phyloP scores from a whole-genome alignment of 1,140 invertebrate genomes.

The Drosophila bipectinata region DNA sequence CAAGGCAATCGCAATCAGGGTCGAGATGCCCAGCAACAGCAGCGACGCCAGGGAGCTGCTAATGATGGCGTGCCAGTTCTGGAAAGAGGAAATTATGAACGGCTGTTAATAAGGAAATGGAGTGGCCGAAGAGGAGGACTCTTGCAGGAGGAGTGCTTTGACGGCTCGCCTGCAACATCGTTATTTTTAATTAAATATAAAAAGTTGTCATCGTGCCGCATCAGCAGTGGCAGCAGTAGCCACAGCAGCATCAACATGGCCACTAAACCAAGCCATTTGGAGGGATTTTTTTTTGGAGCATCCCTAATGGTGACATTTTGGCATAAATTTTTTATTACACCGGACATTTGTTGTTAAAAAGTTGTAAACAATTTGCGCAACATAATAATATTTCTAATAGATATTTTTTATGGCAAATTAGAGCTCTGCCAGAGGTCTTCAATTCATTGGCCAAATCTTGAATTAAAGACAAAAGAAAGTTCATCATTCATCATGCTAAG shows the following conservation, averaged over 20 bases:
- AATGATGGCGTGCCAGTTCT: constrained; percentile 83
- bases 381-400: constrained; percentile 6
- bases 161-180: constrained; percentile 60
- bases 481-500: constrained; percentile 12
- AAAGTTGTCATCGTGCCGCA: constrained; percentile 64
- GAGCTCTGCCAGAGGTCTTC: constrained; percentile 1
- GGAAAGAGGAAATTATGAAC: constrained; percentile 54
- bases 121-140: not conserved
- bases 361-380: constrained; percentile 56
- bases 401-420: constrained; percentile 25
- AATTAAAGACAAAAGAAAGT: constrained; percentile 1
- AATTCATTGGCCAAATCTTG: not conserved
- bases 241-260: not conserved
- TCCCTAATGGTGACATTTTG: constrained; percentile 53
- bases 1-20: constrained; percentile 81
- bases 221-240: constrained; percentile 18
- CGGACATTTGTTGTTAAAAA: constrained; percentile 66
- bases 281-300: constrained; percentile 18
- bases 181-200: constrained; percentile 82
- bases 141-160: constrained; percentile 30
- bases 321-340: constrained; percentile 66
- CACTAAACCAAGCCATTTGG: constrained; percentile 44
- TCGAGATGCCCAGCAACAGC: constrained; percentile 79
- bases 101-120: constrained; percentile 66
- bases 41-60: constrained; percentile 82